Base-by-base conservation (phyloP, 2,113 vertebrate species). In the Loxodonta africana region DNA sequence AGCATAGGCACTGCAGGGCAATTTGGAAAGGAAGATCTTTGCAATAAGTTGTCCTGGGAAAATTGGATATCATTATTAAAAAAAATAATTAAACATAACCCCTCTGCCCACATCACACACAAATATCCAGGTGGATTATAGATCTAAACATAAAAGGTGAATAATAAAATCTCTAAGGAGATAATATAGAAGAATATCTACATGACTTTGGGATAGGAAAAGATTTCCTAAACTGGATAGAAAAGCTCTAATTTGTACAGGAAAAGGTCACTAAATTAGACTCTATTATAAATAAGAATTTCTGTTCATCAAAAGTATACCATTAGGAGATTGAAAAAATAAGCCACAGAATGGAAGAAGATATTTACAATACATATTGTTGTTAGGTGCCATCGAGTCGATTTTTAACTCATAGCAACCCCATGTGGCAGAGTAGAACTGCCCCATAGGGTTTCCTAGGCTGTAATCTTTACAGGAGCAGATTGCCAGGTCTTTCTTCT, bases 151-250 rank as follows among this genome's bases (percentile, higher is more conserved):
- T 89, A 86, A 86, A 96, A 90, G 33, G 48, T 33, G 69, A 77
- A 83, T 51, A 37, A 67, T 71, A 73, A 92, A 94, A 65, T 53
- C 62, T 95, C 33, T 84, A 84, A 84, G 57, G 83, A 87, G 44
- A 86, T 44, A 46, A 53, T 65, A 91, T 62, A 83, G 41, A 91
- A 88, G 3, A 3, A 69, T 87, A 69, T 80, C 12, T 81, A 20
- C 37, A 41, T 57, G 23, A 88, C 12, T 18, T 89, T 82, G 80
- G 80, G 30, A 57, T 46, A 62, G n/a, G 18, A 18, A n/a, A 81
- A 67, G 62, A 46, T 53, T 67, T 81, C 18, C 80, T 81, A 74
- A 88, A 48, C 6, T 92, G 46, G 12, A n/a, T 25, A 57, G 74
- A 53, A 76, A 87, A 91, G 17, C 37, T 91, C 37, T 83, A 83